Evolutionary conservation across 2,797 vertebrate genomes (phyloP).

Genomic region (Nothura maculosa): DNA sequence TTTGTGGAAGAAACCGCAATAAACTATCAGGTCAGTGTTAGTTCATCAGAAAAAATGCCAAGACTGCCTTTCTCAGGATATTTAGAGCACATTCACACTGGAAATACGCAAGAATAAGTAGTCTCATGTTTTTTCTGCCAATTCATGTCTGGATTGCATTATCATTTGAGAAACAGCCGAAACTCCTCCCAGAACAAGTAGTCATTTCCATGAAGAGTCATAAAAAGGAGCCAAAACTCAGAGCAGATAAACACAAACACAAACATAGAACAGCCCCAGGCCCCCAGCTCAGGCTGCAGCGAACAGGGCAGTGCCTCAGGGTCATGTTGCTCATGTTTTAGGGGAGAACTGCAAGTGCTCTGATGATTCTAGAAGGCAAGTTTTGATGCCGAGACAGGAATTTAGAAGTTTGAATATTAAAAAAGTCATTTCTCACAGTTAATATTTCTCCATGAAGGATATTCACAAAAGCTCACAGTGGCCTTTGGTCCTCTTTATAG

Average conservation of each 20-base stretch:
- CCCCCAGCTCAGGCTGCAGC: neutral
- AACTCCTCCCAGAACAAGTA: conserved; percentile 19
- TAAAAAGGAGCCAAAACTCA: conserved; percentile 7
- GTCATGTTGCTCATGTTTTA: neutral
- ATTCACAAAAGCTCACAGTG: neutral
- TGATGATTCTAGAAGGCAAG: neutral
- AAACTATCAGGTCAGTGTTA: conserved; percentile 64
- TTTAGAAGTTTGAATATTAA: neutral
- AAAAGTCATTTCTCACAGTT: neutral
- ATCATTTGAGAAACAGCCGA: conserved; percentile 18
- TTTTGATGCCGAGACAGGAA: neutral
- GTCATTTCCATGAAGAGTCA: conserved; percentile 49
- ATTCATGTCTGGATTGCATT: conserved; percentile 70
- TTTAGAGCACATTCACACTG: conserved; percentile 57
- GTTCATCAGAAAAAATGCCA: conserved; percentile 69
- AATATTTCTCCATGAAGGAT: neutral
- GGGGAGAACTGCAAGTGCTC: neutral
- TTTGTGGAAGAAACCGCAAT: conserved; percentile 50
- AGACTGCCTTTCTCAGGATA: conserved; percentile 67
- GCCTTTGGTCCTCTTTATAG: neutral
- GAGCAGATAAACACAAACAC: rapidly evolving
- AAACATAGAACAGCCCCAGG: rapidly evolving
- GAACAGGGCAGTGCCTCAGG: neutral
- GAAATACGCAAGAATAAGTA: conserved; percentile 58
- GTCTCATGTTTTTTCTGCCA: conserved; percentile 71